phyloP scores from a whole-genome alignment of 2,797 vertebrate genomes.

The Sternotherus odoratus region DNA sequence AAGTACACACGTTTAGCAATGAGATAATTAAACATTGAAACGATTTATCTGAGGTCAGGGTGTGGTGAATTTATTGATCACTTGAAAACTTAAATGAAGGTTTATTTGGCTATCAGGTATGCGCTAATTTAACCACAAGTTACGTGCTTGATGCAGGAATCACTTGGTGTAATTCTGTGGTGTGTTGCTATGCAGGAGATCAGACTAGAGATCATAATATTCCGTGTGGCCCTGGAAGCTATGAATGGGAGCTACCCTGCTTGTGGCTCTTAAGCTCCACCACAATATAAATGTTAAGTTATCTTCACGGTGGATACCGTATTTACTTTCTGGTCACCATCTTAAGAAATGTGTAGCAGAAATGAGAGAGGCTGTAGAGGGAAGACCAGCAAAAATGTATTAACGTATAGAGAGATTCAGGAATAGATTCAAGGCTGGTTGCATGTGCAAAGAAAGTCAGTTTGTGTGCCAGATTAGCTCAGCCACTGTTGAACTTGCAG shows the following conservation, averaged over 20 bases:
- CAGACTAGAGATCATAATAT: slow-evolving; percentile 2
- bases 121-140: slow-evolving; percentile 6
- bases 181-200: not conserved
- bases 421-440: not conserved
- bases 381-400: not conserved
- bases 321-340: slow-evolving; percentile 5
- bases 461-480: not conserved
- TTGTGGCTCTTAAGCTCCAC: slow-evolving; percentile 39
- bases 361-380: not conserved
- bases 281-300: fast-evolving
- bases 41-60: not conserved
- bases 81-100: not conserved
- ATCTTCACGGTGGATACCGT: not conserved
- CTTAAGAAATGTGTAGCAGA: not conserved
- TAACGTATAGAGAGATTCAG: not conserved
- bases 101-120: not conserved
- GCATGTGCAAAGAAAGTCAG: not conserved
- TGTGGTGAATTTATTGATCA: not conserved
- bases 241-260: slow-evolving; percentile 19
- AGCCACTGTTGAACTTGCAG: not conserved
- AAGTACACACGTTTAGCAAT: not conserved
- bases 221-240: not conserved
- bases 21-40: not conserved
- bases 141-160: not conserved
- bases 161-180: not conserved